These are phyloP conservation scores for Tryphoninae sp. DNA, from an alignment of 2,888 invertebrate species.

Conservation along the genomic window DNA sequence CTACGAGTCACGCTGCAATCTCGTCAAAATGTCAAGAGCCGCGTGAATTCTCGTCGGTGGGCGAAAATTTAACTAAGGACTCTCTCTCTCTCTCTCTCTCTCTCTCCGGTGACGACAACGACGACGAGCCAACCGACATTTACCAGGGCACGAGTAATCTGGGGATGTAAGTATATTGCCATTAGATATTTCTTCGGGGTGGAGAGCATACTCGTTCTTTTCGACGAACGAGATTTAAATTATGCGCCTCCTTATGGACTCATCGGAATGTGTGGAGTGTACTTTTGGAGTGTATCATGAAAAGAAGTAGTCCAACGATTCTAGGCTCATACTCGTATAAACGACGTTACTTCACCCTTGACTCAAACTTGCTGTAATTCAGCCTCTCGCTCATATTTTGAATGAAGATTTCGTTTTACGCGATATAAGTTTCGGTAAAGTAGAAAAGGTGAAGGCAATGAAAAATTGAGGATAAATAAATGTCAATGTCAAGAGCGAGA, in stretches of 20 bases:
- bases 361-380: not conserved
- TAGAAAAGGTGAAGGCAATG: conserved; percentile 2
- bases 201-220: too few relatives aligned
- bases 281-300: not conserved
- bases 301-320: not conserved
- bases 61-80: conserved; percentile 49
- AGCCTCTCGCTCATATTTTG: not conserved
- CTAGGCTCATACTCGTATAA: not conserved
- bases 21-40: conserved; percentile 61
- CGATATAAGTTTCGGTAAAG: too few relatives aligned
- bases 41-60: conserved; percentile 43
- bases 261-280: not conserved
- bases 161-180: conserved; percentile 19
- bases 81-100: conserved; percentile 25
- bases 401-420: not conserved
- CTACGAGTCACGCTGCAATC: conserved; percentile 41
- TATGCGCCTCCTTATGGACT: too few relatives aligned
- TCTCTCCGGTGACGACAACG: not conserved
- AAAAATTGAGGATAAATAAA: not conserved
- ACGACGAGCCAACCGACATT: conserved; percentile 33
- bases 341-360: not conserved
- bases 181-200: not conserved
- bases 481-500: not conserved
- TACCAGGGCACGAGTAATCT: conserved; percentile 39
- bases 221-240: too few relatives aligned